Percentiles rank a stretch among this genome's conserved stretches.
Evolutionary conservation across 2,797 vertebrate genomes (phyloP).

Genomic region (Rhinophrynus dorsalis): DNA sequence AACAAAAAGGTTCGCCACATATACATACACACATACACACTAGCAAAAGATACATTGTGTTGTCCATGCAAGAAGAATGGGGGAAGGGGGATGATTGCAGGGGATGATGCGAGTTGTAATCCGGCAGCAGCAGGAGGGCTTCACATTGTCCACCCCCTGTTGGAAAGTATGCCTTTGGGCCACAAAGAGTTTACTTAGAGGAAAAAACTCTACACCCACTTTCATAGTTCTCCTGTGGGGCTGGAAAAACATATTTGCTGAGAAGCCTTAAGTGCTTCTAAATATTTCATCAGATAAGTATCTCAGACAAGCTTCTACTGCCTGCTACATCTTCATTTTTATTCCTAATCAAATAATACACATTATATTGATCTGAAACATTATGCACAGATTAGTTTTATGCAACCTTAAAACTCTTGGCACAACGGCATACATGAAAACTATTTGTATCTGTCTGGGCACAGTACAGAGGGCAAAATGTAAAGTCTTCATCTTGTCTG

Average conservation of each 20-base stretch:
- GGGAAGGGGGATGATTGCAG: too few relatives aligned
- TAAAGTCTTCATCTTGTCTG: background rate
- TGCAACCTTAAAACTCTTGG: constrained; percentile 17
- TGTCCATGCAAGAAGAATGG: too few relatives aligned
- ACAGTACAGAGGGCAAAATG: background rate
- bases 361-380: constrained; percentile 39
- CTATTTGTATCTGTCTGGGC: background rate
- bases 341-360: constrained; percentile 53
- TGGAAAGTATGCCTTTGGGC: background rate
- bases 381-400: constrained; percentile 30
- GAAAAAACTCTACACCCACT: constrained; percentile 38
- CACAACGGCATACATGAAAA: constrained; percentile 7
- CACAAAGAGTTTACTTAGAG: constrained; percentile 2
- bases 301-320: constrained; percentile 47
- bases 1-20: too few relatives aligned
- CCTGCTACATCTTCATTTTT: constrained; percentile 54
- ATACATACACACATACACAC: too few relatives aligned
- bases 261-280: constrained; percentile 47
- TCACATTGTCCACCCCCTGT: too few relatives aligned
- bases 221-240: constrained; percentile 43
- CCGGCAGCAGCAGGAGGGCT: too few relatives aligned
- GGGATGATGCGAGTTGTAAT: too few relatives aligned
- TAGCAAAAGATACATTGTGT: too few relatives aligned
- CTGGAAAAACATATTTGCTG: constrained; percentile 54
- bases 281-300: constrained; percentile 44